phyloP scores from a whole-genome alignment of 2,888 invertebrate genomes.

The Drosophila neotestacea region DNA sequence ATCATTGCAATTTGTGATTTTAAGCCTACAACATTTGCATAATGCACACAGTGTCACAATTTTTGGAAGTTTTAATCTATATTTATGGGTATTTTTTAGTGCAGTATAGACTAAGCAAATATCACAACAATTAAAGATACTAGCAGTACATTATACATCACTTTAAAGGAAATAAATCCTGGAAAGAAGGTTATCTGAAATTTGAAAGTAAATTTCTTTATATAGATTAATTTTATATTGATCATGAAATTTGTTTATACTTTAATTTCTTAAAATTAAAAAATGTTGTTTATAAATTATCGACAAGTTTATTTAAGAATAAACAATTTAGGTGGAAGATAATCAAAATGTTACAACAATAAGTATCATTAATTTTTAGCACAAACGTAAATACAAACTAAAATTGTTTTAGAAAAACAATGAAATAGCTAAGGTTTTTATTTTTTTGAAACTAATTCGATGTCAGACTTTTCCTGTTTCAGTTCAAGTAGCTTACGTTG shows the following conservation, averaged over 20 bases:
- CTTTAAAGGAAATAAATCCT: no score
- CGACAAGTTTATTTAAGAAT: not conserved
- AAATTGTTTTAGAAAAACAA: no score
- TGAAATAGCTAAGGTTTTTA: not conserved
- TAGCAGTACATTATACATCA: no score
- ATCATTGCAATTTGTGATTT: conserved; percentile 67
- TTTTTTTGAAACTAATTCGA: not conserved
- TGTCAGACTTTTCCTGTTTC: conserved; percentile 86
- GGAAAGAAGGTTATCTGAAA: no score
- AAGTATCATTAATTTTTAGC: not conserved
- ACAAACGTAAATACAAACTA: not conserved
- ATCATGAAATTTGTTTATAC: no score
- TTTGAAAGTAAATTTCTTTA: no score
- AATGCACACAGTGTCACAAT: conserved; percentile 30
- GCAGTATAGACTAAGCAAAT: not conserved
- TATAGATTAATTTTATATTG: no score
- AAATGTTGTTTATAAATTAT: not conserved
- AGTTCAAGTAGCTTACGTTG: conserved; percentile 91
- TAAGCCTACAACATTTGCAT: conserved; percentile 65
- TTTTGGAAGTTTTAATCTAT: conserved; percentile 29
- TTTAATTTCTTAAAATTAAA: no score
- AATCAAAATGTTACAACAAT: not conserved
- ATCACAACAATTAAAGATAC: not conserved
- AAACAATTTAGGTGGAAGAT: not conserved
- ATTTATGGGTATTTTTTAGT: conserved; percentile 19